Percentiles rank a stretch among this genome's conserved stretches.
Conservation (phyloP, 2,888 invertebrate genomes). For the Tiliacea citrago region DNA sequence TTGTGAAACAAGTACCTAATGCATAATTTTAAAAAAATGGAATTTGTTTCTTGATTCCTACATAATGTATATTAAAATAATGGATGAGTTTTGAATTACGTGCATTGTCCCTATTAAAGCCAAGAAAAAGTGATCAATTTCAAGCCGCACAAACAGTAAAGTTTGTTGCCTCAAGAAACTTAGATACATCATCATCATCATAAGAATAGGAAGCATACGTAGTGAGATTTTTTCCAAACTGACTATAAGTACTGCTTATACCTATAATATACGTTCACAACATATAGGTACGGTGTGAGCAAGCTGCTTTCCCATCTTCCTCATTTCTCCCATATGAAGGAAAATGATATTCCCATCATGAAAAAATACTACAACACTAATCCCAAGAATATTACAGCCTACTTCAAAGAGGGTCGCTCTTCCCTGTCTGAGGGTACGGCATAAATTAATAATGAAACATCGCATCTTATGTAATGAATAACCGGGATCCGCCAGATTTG, state of each 20-base stretch:
- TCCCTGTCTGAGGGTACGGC: constrained; percentile 60
- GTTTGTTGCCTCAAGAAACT: background rate
- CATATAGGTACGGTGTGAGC: background rate
- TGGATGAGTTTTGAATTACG: too few relatives aligned
- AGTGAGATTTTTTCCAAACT: background rate
- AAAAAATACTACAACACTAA: constrained; percentile 60
- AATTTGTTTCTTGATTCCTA: too few relatives aligned
- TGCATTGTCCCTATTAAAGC: background rate
- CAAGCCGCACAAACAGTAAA: background rate
- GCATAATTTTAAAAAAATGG: too few relatives aligned
- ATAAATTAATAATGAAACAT: constrained; percentile 72
- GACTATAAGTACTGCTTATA: background rate
- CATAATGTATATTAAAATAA: too few relatives aligned
- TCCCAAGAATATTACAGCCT: constrained; percentile 52
- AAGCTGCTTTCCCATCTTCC: constrained; percentile 1
- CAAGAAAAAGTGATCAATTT: background rate
- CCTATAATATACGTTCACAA: background rate
- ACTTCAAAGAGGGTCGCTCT: constrained; percentile 64
- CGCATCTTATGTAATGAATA: constrained; percentile 72
- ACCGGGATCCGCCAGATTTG: constrained; percentile 73
- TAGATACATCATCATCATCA: too few relatives aligned
- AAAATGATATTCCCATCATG: constrained; percentile 51
- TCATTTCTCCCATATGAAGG: constrained; percentile 18
- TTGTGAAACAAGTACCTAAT: too few relatives aligned
- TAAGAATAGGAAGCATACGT: background rate